Conservation (phyloP, 2,113 vertebrate species). For the Hippoglossus stenolepis region DNA sequence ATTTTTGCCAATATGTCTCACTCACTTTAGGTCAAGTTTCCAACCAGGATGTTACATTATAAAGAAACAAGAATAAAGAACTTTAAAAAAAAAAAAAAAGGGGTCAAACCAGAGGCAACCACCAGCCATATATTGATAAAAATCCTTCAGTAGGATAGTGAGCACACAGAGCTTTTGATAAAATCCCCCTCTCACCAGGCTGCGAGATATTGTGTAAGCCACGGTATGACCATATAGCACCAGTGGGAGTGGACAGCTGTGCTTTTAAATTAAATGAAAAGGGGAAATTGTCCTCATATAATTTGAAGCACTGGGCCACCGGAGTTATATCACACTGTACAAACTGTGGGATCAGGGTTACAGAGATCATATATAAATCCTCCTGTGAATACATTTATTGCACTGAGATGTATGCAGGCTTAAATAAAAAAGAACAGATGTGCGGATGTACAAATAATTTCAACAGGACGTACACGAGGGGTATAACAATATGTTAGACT, state of each 20-base stretch:
- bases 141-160: constrained; percentile 30
- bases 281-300: constrained; percentile 52
- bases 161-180: constrained; percentile 30
- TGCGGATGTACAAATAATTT: constrained; percentile 25
- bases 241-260: constrained; percentile 43
- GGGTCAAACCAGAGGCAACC: constrained; percentile 12
- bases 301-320: constrained; percentile 37
- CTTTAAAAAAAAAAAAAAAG: not conserved
- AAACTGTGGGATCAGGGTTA: constrained; percentile 16
- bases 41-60: not conserved
- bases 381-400: constrained; percentile 71
- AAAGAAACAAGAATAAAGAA: not conserved
- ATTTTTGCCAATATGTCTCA: not conserved
- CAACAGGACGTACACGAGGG: constrained; percentile 29
- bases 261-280: constrained; percentile 65
- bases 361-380: constrained; percentile 64
- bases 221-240: constrained; percentile 26
- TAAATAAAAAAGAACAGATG: constrained; percentile 42
- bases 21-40: not conserved
- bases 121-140: constrained; percentile 25
- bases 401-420: constrained; percentile 48
- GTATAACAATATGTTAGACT: constrained; percentile 39
- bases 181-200: constrained; percentile 28
- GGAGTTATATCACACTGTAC: constrained; percentile 58
- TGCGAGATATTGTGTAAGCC: constrained; percentile 55